phyloP scores from a whole-genome alignment of 2,797 vertebrate genomes.

The Diglossa cyanea region DNA sequence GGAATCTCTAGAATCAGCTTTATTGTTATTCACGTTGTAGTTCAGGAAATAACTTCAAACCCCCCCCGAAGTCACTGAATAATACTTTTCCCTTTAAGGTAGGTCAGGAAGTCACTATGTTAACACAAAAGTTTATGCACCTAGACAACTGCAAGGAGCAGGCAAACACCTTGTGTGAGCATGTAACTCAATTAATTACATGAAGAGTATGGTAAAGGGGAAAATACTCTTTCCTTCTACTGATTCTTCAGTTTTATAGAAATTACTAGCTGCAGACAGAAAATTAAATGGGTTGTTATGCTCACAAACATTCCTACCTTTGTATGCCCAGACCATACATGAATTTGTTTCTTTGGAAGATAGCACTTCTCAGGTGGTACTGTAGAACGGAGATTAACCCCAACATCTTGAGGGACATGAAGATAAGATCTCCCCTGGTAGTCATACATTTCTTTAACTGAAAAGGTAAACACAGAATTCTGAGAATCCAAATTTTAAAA shows the following conservation, averaged over 20 bases:
- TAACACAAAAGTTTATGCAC: background rate
- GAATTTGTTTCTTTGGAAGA: slow-evolving; percentile 96
- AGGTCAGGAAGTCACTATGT: background rate
- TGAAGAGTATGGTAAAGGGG: background rate
- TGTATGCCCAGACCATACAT: slow-evolving; percentile 97
- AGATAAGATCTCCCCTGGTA: slow-evolving; percentile 98
- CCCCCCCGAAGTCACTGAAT: background rate
- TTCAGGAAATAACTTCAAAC: background rate
- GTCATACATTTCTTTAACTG: slow-evolving; percentile 98
- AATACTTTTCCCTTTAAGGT: background rate
- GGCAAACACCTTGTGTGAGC: background rate
- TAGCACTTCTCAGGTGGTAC: slow-evolving; percentile 96
- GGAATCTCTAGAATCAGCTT: background rate
- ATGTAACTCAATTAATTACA: background rate
- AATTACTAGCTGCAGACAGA: background rate
- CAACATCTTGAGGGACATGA: slow-evolving; percentile 95
- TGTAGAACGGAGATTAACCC: slow-evolving; percentile 89
- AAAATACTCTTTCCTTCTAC: background rate
- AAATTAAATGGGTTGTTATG: background rate
- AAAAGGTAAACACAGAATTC: slow-evolving; percentile 47
- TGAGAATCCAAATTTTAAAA: background rate
- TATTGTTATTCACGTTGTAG: background rate
- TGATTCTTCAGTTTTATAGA: background rate
- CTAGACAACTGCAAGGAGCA: background rate
- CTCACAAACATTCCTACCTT: slow-evolving; percentile 79